phyloP scores from a whole-genome alignment of 2,888 invertebrate genomes.

The Dryadula phaetusa region DNA sequence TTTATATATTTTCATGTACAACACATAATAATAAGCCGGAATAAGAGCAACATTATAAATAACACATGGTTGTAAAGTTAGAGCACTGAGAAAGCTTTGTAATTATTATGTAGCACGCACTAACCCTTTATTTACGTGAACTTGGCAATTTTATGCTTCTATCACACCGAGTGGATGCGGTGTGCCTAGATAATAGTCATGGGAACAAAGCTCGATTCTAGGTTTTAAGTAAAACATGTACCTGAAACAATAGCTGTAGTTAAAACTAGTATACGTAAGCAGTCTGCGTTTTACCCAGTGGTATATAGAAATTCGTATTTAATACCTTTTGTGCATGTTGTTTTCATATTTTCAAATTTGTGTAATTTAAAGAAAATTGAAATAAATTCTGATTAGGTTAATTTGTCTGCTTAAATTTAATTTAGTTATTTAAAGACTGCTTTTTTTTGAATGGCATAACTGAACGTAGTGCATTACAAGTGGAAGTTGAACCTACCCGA shows the following conservation, averaged over 20 bases:
- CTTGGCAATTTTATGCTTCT: conserved; percentile 41
- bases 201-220: conserved; percentile 29
- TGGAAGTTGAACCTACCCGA: too few relatives aligned
- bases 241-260: neutral
- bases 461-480: too few relatives aligned
- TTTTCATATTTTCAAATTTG: neutral
- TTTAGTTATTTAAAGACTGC: too few relatives aligned
- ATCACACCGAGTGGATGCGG: conserved; percentile 40
- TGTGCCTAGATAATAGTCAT: conserved; percentile 39
- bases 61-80: conserved; percentile 5
- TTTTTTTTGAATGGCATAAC: too few relatives aligned
- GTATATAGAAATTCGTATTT: neutral
- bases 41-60: neutral
- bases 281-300: neutral
- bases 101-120: conserved; percentile 44
- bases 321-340: neutral
- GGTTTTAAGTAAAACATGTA: conserved; percentile 2
- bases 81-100: neutral
- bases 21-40: neutral
- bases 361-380: too few relatives aligned
- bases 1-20: neutral
- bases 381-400: too few relatives aligned
- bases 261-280: neutral
- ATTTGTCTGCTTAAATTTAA: too few relatives aligned
- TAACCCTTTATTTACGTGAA: conserved; percentile 43